Conservation (phyloP, 2,888 invertebrate species). For the Opisthograptis luteolata region DNA sequence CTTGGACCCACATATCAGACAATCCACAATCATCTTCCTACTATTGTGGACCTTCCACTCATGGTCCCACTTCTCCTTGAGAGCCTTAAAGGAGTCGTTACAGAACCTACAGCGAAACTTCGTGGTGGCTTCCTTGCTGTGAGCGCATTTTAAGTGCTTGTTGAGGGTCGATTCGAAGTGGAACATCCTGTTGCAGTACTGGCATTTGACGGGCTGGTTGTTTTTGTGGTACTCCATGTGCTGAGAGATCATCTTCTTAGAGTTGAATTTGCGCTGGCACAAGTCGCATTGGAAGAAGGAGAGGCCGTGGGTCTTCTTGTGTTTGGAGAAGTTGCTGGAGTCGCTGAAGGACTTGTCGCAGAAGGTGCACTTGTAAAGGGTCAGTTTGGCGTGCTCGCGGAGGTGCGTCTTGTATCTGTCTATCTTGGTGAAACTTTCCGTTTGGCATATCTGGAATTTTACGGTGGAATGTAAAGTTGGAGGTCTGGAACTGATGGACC, state of each 20-base stretch:
- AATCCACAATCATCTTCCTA: constrained; percentile 72
- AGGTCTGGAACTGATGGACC: too few relatives aligned
- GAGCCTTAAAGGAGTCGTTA: constrained; percentile 52
- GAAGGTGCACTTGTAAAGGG: constrained; percentile 74
- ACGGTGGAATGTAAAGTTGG: too few relatives aligned
- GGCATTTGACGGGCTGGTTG: constrained; percentile 61
- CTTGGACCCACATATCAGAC: constrained; percentile 64
- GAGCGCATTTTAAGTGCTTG: constrained; percentile 68
- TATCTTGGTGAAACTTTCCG: constrained; percentile 61
- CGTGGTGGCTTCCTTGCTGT: constrained; percentile 48
- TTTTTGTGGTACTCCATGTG: constrained; percentile 76
- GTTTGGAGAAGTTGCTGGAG: constrained; percentile 80
- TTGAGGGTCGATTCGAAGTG: constrained; percentile 75
- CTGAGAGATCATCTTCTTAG: constrained; percentile 73
- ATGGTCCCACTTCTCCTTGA: constrained; percentile 79
- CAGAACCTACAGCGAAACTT: constrained; percentile 70
- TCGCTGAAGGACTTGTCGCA: constrained; percentile 80
- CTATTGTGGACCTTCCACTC: constrained; percentile 75
- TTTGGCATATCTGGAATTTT: constrained; percentile 28
- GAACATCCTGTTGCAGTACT: constrained; percentile 62
- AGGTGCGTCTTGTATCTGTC: constrained; percentile 78
- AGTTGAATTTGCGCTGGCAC: constrained; percentile 76
- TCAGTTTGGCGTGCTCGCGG: constrained; percentile 76
- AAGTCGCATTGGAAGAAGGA: constrained; percentile 73
- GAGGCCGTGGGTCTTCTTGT: constrained; percentile 76